Evolutionary conservation across 2,888 invertebrate genomes (phyloP).

Genomic region (Cephus pygmeus): DNA sequence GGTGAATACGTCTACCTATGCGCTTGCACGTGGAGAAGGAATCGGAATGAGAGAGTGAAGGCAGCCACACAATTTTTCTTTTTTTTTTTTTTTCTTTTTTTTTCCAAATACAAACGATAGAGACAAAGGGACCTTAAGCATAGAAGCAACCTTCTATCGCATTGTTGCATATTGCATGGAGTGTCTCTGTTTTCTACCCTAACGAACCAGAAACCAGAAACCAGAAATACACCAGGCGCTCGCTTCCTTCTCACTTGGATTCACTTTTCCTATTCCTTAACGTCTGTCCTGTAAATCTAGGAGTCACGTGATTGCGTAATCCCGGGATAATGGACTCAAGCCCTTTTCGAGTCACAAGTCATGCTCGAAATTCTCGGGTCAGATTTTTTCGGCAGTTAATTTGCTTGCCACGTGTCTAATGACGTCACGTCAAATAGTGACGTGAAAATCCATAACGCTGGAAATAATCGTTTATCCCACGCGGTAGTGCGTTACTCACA

Average conservation of each 20-base stretch:
- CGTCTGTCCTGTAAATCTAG: neutral
- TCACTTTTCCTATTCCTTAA: neutral
- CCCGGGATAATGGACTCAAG: neutral
- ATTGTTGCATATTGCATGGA: slow-evolving; percentile 64
- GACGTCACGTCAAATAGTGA: neutral
- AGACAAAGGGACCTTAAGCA: slow-evolving; percentile 21
- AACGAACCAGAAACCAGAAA: slow-evolving; percentile 52
- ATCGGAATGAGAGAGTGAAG: neutral
- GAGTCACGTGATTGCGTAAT: neutral
- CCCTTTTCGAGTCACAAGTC: neutral
- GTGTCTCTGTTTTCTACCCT: slow-evolving; percentile 57
- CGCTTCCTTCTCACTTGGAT: slow-evolving; percentile 41
- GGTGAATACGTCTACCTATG: neutral
- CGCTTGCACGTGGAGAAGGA: neutral
- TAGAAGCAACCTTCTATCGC: slow-evolving; percentile 15
- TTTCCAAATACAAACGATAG: slow-evolving; percentile 15
- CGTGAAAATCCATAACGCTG: neutral
- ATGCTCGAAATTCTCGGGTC: neutral
- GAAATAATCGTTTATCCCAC: neutral
- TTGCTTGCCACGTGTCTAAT: neutral
- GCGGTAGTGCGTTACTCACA: neutral
- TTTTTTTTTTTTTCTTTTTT: neutral
- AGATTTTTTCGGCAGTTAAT: neutral
- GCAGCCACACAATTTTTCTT: neutral
- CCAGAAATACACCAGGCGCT: slow-evolving; percentile 47